A percentile compares a stretch with the other conserved stretches of the same genome.
phyloP scores from a whole-genome alignment of 1,140 invertebrate genomes.

The Saccostrea cuccullata region DNA sequence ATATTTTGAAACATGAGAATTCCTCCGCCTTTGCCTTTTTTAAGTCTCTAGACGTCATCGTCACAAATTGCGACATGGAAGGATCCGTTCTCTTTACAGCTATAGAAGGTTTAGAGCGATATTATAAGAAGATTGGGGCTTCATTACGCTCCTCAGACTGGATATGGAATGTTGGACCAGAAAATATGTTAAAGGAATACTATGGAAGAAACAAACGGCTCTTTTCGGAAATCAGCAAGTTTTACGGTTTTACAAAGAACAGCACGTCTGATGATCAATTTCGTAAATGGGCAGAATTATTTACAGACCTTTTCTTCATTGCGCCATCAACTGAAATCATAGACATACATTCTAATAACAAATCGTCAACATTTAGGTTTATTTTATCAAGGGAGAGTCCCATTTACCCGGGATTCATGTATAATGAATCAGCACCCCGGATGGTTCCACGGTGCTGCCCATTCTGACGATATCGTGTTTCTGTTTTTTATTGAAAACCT shows the following conservation, averaged over 20 bases:
- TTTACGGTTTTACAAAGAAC: background rate
- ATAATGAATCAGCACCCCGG: background rate
- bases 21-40: conserved; percentile 22
- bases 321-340: background rate
- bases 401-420: background rate
- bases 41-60: conserved; percentile 21
- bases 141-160: background rate
- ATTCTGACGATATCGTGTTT: conserved; percentile 5
- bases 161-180: background rate
- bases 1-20: background rate
- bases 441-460: conserved; percentile 1
- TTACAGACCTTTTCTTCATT: background rate
- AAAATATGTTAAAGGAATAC: background rate
- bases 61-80: conserved; percentile 13
- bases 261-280: background rate
- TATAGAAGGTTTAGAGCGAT: background rate
- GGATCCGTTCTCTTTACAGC: conserved; percentile 32
- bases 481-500: background rate
- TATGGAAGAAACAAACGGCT: background rate
- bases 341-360: background rate
- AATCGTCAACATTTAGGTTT: background rate
- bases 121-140: background rate
- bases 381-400: background rate
- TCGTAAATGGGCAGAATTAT: background rate
- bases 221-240: background rate